phyloP scores from a whole-genome alignment of 1,140 invertebrate genomes.

The Nymphalis io region DNA sequence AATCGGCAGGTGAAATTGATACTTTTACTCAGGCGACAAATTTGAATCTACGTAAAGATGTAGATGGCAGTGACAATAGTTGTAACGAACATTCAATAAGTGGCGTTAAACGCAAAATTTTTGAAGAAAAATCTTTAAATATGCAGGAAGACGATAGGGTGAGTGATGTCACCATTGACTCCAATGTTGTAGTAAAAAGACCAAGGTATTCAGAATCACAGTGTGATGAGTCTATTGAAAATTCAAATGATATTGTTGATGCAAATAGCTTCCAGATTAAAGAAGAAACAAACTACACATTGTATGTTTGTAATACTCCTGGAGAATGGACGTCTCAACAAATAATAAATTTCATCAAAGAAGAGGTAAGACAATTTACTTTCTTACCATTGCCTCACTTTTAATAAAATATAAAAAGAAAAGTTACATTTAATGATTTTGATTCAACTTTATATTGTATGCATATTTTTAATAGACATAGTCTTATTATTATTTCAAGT shows the following conservation, averaged over 20 bases:
- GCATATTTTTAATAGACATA: no score
- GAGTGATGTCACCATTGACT: conserved; percentile 13
- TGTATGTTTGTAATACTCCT: conserved; percentile 33
- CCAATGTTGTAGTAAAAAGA: conserved; percentile 24
- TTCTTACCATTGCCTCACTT: no score
- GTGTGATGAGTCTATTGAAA: conserved; percentile 6
- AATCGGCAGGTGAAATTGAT: background rate
- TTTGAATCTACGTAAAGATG: background rate
- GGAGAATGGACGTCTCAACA: conserved; percentile 40
- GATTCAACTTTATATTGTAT: no score
- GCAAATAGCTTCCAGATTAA: background rate
- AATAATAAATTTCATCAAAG: conserved; percentile 39
- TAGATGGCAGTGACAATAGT: conserved; percentile 5
- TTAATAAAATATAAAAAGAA: no score
- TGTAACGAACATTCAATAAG: conserved; percentile 7
- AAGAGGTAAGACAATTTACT: conserved; percentile 32
- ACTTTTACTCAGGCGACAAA: background rate
- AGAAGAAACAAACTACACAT: conserved; percentile 7
- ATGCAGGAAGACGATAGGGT: conserved; percentile 23
- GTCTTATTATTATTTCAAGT: no score
- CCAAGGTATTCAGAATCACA: conserved; percentile 30
- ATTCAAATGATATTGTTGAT: conserved; percentile 16
- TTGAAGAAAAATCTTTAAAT: conserved; percentile 13
- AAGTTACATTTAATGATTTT: no score
- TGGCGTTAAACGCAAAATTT: conserved; percentile 25